Evolutionary conservation across 1,140 invertebrate species (phyloP).

Genomic region (Tetragonula clypearis): DNA sequence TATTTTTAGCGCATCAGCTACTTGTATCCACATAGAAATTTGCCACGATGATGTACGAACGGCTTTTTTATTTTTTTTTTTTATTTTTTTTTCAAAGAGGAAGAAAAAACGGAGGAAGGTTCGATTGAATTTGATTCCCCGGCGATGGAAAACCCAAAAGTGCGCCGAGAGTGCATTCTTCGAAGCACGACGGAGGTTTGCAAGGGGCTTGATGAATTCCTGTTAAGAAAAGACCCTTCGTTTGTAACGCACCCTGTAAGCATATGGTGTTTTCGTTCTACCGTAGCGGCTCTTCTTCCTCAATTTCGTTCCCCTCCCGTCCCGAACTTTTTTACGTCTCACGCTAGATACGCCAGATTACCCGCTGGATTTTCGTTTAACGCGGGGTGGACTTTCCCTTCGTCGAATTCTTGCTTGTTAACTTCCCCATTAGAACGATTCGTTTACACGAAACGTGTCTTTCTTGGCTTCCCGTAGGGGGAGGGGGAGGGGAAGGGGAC

Average conservation of each 20-base stretch:
- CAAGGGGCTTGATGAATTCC: conserved; percentile 51
- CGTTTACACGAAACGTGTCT: conserved; percentile 33
- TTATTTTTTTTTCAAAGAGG: neutral
- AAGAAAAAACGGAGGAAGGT: neutral
- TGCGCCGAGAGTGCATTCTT: conserved; percentile 1
- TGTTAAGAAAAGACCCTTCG: conserved; percentile 40
- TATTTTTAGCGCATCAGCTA: conserved; percentile 54
- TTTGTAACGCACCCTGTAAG: conserved; percentile 32
- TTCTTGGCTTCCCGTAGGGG: conserved; percentile 14
- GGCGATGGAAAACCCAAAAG: neutral
- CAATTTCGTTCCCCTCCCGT: neutral
- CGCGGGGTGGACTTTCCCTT: conserved; percentile 29
- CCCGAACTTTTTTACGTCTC: conserved; percentile 23
- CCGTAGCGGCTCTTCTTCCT: neutral
- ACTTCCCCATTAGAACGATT: conserved; percentile 54
- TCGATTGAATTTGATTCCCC: neutral
- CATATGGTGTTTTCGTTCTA: conserved; percentile 56
- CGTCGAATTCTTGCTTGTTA: conserved; percentile 55
- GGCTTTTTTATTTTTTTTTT: too few relatives aligned
- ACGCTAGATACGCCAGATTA: conserved; percentile 58
- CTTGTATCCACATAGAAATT: conserved; percentile 4
- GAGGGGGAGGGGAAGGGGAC: neutral
- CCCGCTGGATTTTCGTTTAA: conserved; percentile 39
- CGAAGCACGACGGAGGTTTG: conserved; percentile 32
- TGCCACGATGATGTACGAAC: neutral